phyloP scores from a whole-genome alignment of 2,113 vertebrate species.

The Cephalopterus ornatus region DNA sequence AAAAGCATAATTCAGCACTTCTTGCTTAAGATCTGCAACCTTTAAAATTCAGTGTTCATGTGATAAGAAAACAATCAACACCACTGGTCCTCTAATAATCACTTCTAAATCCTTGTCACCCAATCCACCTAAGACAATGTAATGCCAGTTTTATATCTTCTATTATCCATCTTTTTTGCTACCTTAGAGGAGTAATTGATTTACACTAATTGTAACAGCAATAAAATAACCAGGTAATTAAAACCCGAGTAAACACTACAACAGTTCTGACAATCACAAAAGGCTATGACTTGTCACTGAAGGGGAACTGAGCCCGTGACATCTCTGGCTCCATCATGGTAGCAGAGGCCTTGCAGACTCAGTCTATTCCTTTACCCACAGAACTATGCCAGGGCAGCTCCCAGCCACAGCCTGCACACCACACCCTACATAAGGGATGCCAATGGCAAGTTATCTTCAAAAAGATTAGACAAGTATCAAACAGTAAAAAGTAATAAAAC shows the following conservation, averaged over 20 bases:
- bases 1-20: neutral
- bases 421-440: neutral
- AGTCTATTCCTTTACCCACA: neutral
- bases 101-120: neutral
- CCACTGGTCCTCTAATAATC: neutral
- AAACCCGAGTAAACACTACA: neutral
- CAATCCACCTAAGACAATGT: neutral
- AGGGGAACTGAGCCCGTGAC: neutral
- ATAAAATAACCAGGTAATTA: neutral
- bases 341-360: neutral
- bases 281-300: rapidly evolving
- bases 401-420: neutral
- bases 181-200: neutral
- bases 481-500: neutral
- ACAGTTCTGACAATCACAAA: neutral
- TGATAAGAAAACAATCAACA: neutral
- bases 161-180: neutral
- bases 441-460: neutral
- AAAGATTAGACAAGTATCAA: neutral
- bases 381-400: neutral
- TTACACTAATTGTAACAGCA: neutral
- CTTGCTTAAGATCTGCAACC: neutral
- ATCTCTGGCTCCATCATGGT: rapidly evolving
- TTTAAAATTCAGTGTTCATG: neutral
- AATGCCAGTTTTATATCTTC: neutral